Evolutionary conservation across 2,797 vertebrate genomes (phyloP), one percentile per base, ranked within the genome.

Genomic region (Lepidocolaptes lacrymiger): DNA sequence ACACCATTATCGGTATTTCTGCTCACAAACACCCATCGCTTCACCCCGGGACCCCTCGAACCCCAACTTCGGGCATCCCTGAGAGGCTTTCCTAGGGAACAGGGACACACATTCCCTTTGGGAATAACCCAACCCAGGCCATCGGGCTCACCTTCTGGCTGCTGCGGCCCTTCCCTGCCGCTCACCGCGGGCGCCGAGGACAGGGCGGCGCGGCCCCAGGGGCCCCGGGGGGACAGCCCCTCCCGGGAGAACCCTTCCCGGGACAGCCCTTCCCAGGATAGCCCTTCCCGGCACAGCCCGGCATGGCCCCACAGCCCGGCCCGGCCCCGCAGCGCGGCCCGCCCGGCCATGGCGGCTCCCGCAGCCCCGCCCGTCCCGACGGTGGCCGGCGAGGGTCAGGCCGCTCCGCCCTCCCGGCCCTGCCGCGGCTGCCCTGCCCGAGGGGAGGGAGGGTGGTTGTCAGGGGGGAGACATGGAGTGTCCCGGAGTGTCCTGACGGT

Each of bases 371-470:
- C 2, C 63, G 3, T 14, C 22, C 4, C 14, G 41, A 95, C 58
- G 80, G 94, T 1, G 27, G 30, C 64, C 56, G 58, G 28, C 5
- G 12, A 1, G 16, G 86, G 64, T 59, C 95, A 51, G 28, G 7
- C 3, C 6, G 3, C 30, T 39, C 52, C 9, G n/a, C 64, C 26
- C 7, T 4, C 24, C 8, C 4, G 5, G 28, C 14, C 6, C 0
- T 2, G 9, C 2, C 2, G 0, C 18, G 4, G 9, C 7, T 3
- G 16, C 3, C 12, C 11, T 19, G 52, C 2, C 32, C 10, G 4
- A 3, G 12, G 39, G 39, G 6, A 41, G n/a, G 39, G 39, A 41
- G 39, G 39, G 6, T 41, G 39, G 37, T 14, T 41, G 39, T 14
- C 14, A 13, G 0, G 17, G 26, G 44, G 11, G 21, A 46, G 5